Conservation (phyloP, 2,888 invertebrate genomes). For the Heterodera filipjevi region DNA sequence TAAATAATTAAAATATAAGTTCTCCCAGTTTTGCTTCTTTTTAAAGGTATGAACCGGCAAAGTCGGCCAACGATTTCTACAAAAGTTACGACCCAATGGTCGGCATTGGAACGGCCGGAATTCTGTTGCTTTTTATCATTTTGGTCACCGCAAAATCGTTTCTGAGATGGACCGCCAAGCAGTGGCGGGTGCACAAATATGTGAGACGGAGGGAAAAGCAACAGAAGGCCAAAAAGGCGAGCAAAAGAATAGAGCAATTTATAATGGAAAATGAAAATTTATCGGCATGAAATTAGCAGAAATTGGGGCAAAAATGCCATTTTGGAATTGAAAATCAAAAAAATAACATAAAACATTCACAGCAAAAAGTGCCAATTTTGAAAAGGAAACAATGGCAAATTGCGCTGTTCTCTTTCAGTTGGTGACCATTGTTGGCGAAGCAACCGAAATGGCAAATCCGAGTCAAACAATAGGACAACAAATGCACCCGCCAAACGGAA, state of each 20-base stretch:
- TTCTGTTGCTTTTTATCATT: constrained; percentile 56
- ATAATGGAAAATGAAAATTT: background rate
- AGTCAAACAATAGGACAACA: background rate
- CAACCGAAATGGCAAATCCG: background rate
- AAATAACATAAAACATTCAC: no score
- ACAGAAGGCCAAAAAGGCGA: background rate
- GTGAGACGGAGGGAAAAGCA: constrained; percentile 4
- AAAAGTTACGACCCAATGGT: constrained; percentile 58
- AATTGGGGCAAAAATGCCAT: no score
- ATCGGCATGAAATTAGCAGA: no score
- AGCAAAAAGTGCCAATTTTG: no score
- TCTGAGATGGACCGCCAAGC: constrained; percentile 42
- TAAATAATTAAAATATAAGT: background rate
- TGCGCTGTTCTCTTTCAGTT: background rate
- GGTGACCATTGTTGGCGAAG: background rate
- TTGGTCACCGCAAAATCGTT: constrained; percentile 50
- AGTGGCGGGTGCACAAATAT: constrained; percentile 24
- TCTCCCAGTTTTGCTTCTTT: background rate
- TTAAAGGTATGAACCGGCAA: constrained; percentile 14
- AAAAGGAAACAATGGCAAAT: background rate
- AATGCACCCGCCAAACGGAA: background rate
- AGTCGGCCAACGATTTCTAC: constrained; percentile 51
- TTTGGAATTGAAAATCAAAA: background rate
- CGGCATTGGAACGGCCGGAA: constrained; percentile 57
- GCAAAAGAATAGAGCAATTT: background rate